Base-by-base conservation (phyloP, 2,888 invertebrate genomes). In the Nemapogon koenigi region DNA sequence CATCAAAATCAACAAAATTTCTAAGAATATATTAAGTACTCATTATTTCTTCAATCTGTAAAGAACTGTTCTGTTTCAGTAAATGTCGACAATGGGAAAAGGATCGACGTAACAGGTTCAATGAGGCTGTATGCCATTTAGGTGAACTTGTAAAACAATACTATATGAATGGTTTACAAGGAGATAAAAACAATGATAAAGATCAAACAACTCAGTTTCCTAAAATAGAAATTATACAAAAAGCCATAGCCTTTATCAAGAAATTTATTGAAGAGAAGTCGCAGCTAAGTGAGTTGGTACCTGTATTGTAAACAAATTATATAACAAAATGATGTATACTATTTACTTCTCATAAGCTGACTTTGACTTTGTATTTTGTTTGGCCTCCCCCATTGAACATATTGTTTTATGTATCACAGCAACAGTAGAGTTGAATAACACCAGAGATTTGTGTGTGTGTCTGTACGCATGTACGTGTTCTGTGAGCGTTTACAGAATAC, bases 21-120 rank as follows among this genome's bases (percentile, higher is more conserved):
- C n/a, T n/a, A n/a, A n/a, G n/a, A n/a, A n/a, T n/a, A n/a, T n/a
- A n/a, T n/a, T n/a, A n/a, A n/a, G n/a, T n/a, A n/a, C n/a, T n/a
- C n/a, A n/a, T n/a, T n/a, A n/a, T n/a, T n/a, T n/a, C n/a, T n/a
- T n/a, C n/a, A n/a, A n/a, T n/a, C n/a, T n/a, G n/a, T n/a, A n/a
- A n/a, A n/a, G n/a, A n/a, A n/a, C n/a, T n/a, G n/a, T 35, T 35
- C 6, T 13, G 16, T 64, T 68, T 38, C 52, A 85, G 85, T 56
- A 83, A 84, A 53, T 82, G 83, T 46, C 81, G 84, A 52, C 83
- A 84, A 71, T 88, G 87, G 88, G 88, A 88, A 67, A 81, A 85
- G 52, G 83, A 84, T 52, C 75, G 88, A 53, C 73, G 88, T 51
- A 82, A 83, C 49, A 83, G 87, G 57, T 81, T 88, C 54, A 87